A percentile compares a stretch with the other conserved stretches of the same genome.
phyloP scores from a whole-genome alignment of 2,888 invertebrate genomes.

The Hermaeophaga mercurialis region DNA sequence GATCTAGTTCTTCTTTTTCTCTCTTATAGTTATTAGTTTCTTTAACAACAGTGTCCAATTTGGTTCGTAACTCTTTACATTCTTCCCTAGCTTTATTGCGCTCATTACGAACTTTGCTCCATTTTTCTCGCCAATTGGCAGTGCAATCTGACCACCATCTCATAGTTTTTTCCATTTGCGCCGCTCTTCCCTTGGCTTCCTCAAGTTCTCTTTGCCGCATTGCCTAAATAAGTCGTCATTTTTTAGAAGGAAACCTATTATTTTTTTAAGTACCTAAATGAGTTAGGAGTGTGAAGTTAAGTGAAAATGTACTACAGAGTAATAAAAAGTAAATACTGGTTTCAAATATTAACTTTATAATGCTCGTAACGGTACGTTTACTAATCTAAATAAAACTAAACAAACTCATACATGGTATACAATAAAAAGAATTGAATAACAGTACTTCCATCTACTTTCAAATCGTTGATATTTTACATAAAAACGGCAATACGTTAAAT shows the following conservation, averaged over 20 bases:
- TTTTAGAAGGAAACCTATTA: no score
- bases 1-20: slow-evolving; percentile 78
- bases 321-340: no score
- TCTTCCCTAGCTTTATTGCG: slow-evolving; percentile 92
- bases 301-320: no score
- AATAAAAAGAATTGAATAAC: neutral
- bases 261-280: no score
- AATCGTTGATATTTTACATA: neutral
- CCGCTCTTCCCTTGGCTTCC: slow-evolving; percentile 90
- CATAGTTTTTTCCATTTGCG: slow-evolving; percentile 99
- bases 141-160: slow-evolving; percentile 99
- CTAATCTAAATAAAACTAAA: no score
- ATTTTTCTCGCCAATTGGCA: slow-evolving; percentile 94
- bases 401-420: no score
- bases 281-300: no score
- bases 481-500: no score
- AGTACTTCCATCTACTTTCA: neutral
- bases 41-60: slow-evolving; percentile 78
- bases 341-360: no score
- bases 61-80: slow-evolving; percentile 78
- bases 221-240: slow-evolving; percentile 61
- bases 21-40: slow-evolving; percentile 75
- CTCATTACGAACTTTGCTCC: slow-evolving; percentile 93
- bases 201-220: slow-evolving; percentile 82
- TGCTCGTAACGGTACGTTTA: no score